Percentiles rank a stretch among this genome's conserved stretches.
phyloP scores from a whole-genome alignment of 2,797 vertebrate species.

The Nyctibius grandis region DNA sequence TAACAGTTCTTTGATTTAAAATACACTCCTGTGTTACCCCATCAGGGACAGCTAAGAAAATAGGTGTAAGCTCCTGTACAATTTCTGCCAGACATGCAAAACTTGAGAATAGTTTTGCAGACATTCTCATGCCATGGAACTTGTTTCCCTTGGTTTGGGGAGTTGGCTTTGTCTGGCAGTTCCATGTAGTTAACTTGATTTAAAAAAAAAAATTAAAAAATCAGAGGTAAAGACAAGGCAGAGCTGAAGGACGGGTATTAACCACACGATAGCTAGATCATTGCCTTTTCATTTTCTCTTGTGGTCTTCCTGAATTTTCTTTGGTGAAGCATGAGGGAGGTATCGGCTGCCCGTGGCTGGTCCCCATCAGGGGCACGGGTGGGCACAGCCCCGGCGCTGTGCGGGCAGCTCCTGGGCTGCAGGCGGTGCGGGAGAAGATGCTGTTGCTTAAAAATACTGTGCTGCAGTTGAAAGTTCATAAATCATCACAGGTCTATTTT shows the following conservation, averaged over 20 bases:
- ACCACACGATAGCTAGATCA: not conserved
- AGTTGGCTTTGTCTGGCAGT: not conserved
- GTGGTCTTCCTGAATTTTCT: not conserved
- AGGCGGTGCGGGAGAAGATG: not conserved
- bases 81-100: not conserved
- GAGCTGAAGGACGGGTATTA: not conserved
- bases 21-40: not conserved
- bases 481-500: slow-evolving; percentile 25
- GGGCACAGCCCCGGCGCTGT: not conserved
- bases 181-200: not conserved
- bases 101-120: not conserved
- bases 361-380: not conserved
- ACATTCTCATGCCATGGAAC: not conserved
- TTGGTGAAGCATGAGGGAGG: not conserved
- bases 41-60: not conserved
- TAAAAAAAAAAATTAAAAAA: not conserved
- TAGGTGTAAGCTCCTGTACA: not conserved
- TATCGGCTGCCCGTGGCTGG: not conserved
- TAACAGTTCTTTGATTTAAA: not conserved
- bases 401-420: not conserved
- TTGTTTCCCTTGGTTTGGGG: not conserved
- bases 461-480: slow-evolving; percentile 6
- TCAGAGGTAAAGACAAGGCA: not conserved
- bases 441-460: not conserved
- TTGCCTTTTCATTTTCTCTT: not conserved